Percentiles rank a stretch among this genome's conserved stretches.
Evolutionary conservation across 2,888 invertebrate genomes (phyloP).

Genomic region (Plagiodera versicolora): DNA sequence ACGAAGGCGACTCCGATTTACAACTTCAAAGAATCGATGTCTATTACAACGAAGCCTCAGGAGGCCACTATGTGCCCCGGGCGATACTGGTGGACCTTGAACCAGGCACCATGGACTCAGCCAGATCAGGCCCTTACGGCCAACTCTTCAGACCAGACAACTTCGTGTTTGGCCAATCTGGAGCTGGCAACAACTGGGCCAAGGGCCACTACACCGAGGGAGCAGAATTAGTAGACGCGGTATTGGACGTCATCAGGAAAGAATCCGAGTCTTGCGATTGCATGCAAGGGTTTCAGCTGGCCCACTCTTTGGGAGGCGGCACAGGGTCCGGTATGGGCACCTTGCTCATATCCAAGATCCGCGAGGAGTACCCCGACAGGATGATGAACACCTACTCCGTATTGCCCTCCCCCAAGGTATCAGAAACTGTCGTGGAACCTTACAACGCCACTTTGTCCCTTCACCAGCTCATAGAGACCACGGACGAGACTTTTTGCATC

Average conservation of each 20-base stretch:
- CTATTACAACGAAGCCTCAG: background rate
- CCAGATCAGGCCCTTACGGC: conserved; percentile 81
- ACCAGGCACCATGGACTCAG: conserved; percentile 87
- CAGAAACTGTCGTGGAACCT: conserved; percentile 79
- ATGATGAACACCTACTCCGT: conserved; percentile 87
- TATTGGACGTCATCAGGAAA: conserved; percentile 80
- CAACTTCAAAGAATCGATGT: background rate
- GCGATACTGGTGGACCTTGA: conserved; percentile 75
- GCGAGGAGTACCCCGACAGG: conserved; percentile 88
- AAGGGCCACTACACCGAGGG: conserved; percentile 89
- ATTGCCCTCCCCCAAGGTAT: conserved; percentile 76
- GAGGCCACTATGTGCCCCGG: background rate
- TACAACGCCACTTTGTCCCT: conserved; percentile 88
- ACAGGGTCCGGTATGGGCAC: conserved; percentile 80
- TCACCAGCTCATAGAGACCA: conserved; percentile 85
- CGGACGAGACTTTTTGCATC: conserved; percentile 87
- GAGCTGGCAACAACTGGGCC: conserved; percentile 88
- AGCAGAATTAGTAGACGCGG: conserved; percentile 81
- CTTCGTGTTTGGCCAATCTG: conserved; percentile 75
- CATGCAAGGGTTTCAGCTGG: conserved; percentile 83
- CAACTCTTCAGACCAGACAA: conserved; percentile 88
- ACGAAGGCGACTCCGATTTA: background rate
- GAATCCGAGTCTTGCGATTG: conserved; percentile 93
- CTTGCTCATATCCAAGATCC: conserved; percentile 83
- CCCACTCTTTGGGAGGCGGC: conserved; percentile 80